Evolutionary conservation across 2,888 invertebrate species (phyloP).

Genomic region (Thelaira solivaga): DNA sequence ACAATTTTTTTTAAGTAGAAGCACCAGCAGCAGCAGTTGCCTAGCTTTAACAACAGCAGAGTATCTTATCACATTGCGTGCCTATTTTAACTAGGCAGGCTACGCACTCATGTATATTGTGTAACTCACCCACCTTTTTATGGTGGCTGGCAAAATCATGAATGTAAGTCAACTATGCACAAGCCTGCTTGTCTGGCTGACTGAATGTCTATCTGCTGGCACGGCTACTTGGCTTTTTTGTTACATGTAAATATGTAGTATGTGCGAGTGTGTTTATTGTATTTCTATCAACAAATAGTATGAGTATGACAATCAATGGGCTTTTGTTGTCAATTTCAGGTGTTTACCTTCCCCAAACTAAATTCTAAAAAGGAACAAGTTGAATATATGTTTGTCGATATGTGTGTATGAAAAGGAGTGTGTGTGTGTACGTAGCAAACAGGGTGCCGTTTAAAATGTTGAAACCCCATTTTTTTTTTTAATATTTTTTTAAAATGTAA

Average conservation of each 20-base stretch:
- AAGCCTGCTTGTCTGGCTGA: slow-evolving; percentile 8
- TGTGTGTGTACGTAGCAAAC: background rate
- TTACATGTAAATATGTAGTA: background rate
- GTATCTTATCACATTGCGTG: slow-evolving; percentile 23
- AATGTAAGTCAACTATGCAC: slow-evolving; percentile 20
- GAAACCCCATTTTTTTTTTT: background rate
- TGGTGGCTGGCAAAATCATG: slow-evolving; percentile 8
- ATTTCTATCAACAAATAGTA: slow-evolving; percentile 25
- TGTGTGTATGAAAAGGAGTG: background rate
- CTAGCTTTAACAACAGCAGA: background rate
- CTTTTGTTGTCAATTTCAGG: slow-evolving; percentile 66
- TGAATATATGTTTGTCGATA: background rate
- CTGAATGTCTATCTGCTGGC: background rate
- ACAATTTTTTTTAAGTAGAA: slow-evolving; percentile 8
- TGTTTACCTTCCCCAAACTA: slow-evolving; percentile 49
- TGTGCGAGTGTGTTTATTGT: background rate
- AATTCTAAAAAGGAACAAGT: slow-evolving; percentile 23
- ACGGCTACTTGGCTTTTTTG: slow-evolving; percentile 1
- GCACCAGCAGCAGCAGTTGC: background rate
- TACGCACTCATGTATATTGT: no score
- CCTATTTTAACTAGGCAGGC: slow-evolving; percentile 8
- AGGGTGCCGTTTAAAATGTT: background rate
- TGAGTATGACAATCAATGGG: slow-evolving; percentile 59
- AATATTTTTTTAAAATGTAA: no score
- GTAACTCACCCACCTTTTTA: background rate